Base-by-base conservation (phyloP, 2,888 invertebrate genomes). In the Conistra vaccinii region DNA sequence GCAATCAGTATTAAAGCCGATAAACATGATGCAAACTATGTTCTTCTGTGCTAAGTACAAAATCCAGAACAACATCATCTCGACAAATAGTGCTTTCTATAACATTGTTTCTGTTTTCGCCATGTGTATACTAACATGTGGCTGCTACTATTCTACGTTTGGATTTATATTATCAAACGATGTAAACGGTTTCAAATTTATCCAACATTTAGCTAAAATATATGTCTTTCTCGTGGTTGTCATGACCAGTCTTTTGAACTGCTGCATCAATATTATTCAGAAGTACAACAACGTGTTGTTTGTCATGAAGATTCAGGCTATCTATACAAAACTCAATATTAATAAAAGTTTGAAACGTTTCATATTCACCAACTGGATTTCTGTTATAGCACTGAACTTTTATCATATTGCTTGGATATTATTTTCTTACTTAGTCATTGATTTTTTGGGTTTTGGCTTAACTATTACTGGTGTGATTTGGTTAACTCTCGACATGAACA, bases 161-260 rank as follows among this genome's bases (percentile, higher is more conserved):
- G 57, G 57, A 12, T 26, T 1, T 3, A 29, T 17, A 29, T 17
- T 57, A 26, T 57, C 26, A 57, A 9, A 29, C 57, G 17, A 29
- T 57, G 17, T 57, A 14, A 57, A 57, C n/a, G 57, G 29, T 57
- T 57, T 57, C 29, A 29, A 72, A 72, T 58, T 29, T 72, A 48
- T 29, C 6, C 48, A 57, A 23, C 2, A 26, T 35, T 57, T 57
- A 57, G 57, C 57, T 57, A 57, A 57, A 57, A 57, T 57, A 17
- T 57, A 57, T 57, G 26, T 57, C 1, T 57, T 57, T 29, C 2
- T 57, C 29, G 26, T 57, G n/a, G 26, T 29, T 57, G 3, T 29
- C 17, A 14, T 29, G 57, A n/a, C 26, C 2, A 29, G 7, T 29
- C 1, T 57, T 17, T 57, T 57, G 57, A 57, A 57, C 57, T 29